Evolutionary conservation across 2,113 vertebrate genomes (phyloP).

Genomic region (Nyctereutes procyonoides): DNA sequence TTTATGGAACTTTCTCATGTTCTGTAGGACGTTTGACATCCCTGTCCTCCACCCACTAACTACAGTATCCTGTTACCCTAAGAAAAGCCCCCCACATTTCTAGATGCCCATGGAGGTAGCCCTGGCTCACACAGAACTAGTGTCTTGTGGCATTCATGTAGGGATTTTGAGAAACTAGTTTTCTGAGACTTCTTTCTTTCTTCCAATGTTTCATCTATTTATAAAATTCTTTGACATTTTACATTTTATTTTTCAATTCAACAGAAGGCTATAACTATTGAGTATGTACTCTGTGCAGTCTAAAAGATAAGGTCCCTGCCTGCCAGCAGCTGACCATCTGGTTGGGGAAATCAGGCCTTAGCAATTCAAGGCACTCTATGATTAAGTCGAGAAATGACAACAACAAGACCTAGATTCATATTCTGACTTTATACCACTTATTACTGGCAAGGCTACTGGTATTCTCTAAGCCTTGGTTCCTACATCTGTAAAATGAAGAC

Average conservation of each 20-base stretch:
- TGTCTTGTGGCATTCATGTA: neutral
- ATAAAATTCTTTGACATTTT: slow-evolving; percentile 54
- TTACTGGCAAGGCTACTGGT: neutral
- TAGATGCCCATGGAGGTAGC: accelerated
- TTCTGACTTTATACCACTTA: slow-evolving; percentile 13
- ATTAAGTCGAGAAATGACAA: slow-evolving; percentile 23
- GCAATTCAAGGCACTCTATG: neutral
- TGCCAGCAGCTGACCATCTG: slow-evolving; percentile 8
- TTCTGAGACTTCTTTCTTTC: slow-evolving; percentile 19
- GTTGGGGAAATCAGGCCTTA: neutral
- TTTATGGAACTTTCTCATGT: neutral
- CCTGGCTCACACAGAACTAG: neutral
- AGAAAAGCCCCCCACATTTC: neutral
- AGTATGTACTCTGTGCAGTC: neutral
- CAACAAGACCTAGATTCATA: neutral
- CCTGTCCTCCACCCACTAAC: neutral
- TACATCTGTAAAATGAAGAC: neutral
- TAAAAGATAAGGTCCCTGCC: slow-evolving; percentile 27
- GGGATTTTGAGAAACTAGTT: slow-evolving; percentile 36
- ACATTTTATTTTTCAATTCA: slow-evolving; percentile 50
- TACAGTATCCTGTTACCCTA: neutral
- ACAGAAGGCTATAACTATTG: slow-evolving; percentile 53
- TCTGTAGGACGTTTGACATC: neutral
- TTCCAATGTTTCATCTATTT: slow-evolving; percentile 39
- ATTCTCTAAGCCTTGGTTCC: neutral